A percentile compares a stretch with the other conserved stretches of the same genome.
Evolutionary conservation across 1,140 invertebrate genomes (phyloP).

Genomic region (Idris sp.): DNA sequence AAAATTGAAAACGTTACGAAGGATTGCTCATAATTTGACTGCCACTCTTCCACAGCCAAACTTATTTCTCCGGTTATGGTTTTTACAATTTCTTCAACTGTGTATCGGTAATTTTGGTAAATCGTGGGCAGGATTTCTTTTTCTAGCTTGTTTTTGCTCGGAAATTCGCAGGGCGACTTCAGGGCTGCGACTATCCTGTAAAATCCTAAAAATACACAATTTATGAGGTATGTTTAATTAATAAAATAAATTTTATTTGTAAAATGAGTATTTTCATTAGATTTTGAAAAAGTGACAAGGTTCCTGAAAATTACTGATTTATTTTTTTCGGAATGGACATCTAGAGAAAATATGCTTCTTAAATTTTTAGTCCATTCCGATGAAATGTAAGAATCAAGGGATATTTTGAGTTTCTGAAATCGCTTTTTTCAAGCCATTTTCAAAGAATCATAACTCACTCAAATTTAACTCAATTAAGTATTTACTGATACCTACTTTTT

Average conservation of each 20-base stretch:
- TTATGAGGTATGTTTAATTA: too few relatives aligned
- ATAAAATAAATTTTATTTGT: background rate
- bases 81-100: conserved; percentile 68
- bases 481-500: too few relatives aligned
- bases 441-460: too few relatives aligned
- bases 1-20: conserved; percentile 77
- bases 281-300: conserved; percentile 17
- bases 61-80: conserved; percentile 71
- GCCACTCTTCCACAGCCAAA: conserved; percentile 78
- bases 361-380: too few relatives aligned
- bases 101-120: conserved; percentile 76
- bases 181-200: conserved; percentile 77
- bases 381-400: too few relatives aligned
- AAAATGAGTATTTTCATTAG: conserved; percentile 1
- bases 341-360: too few relatives aligned
- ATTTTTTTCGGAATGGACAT: too few relatives aligned
- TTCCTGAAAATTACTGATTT: background rate
- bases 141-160: conserved; percentile 77
- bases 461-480: too few relatives aligned
- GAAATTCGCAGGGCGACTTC: conserved; percentile 79
- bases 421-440: too few relatives aligned
- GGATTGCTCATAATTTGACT: conserved; percentile 72
- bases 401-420: too few relatives aligned
- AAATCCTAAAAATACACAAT: conserved; percentile 74
- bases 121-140: conserved; percentile 79